phyloP scores from a whole-genome alignment of 2,113 vertebrate species.

The Sturnira hondurensis region DNA sequence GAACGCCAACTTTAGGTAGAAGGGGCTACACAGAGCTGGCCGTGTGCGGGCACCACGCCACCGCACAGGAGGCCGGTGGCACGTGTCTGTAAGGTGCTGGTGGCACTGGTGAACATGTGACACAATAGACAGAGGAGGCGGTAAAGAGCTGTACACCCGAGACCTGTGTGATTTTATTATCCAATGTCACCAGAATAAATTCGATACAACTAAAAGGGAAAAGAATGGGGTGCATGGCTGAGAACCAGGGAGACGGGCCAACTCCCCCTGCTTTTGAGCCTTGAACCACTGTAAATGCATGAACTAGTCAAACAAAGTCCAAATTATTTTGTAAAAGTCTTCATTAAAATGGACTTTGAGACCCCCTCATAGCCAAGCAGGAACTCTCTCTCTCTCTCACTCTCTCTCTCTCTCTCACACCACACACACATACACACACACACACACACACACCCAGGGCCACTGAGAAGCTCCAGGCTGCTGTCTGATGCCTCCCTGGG shows the following conservation, averaged over 20 bases:
- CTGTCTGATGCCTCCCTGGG: not conserved
- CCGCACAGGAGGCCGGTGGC: not conserved
- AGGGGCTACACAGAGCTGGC: accelerated
- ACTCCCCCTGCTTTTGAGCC: not conserved
- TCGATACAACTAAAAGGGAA: no score
- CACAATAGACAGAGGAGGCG: no score
- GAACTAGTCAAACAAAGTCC: not conserved
- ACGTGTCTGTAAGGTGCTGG: not conserved
- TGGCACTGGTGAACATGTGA: no score
- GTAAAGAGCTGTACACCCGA: no score
- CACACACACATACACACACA: no score
- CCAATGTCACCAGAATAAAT: no score
- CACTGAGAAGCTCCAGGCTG: not conserved
- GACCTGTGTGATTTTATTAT: no score
- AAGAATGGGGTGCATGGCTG: not conserved
- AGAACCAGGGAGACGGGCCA: accelerated
- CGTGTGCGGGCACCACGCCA: accelerated
- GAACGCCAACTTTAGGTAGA: accelerated
- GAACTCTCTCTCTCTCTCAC: no score
- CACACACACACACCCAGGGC: no score
- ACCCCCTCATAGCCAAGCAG: accelerated
- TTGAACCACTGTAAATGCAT: not conserved
- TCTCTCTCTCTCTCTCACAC: no score
- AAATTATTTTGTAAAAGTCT: not conserved
- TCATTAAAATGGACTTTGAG: not conserved